Percentiles rank a stretch among this genome's conserved stretches.
phyloP scores from a whole-genome alignment of 2,797 vertebrate species.

The Falco berigora region DNA sequence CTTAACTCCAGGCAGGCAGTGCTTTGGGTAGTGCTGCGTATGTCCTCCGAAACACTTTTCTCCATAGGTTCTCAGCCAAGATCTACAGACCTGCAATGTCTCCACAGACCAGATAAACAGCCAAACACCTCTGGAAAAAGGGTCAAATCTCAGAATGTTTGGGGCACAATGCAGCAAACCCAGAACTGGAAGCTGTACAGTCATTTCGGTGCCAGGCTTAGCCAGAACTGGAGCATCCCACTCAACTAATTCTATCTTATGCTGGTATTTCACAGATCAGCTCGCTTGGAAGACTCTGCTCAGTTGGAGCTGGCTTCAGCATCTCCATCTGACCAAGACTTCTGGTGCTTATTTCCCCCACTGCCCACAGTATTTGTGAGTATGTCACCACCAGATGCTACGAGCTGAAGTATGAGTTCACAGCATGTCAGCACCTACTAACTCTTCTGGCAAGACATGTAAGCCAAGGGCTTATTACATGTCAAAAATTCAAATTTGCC shows the following conservation, averaged over 20 bases:
- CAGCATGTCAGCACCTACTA: background rate
- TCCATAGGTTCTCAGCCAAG: background rate
- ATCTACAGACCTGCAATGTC: background rate
- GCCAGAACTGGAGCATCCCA: background rate
- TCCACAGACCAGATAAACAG: background rate
- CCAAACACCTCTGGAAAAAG: background rate
- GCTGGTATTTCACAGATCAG: background rate
- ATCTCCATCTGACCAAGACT: background rate
- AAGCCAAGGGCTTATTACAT: fast-evolving
- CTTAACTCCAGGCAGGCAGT: background rate
- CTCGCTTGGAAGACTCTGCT: background rate
- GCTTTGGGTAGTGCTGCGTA: background rate
- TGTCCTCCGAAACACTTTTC: background rate
- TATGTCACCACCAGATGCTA: background rate
- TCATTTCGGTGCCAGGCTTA: background rate
- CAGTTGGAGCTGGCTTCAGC: background rate
- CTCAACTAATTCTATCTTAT: background rate
- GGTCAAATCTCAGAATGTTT: background rate
- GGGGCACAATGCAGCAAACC: background rate
- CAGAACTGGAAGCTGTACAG: background rate
- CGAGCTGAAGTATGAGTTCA: background rate
- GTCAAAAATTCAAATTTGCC: background rate
- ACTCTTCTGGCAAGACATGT: background rate
- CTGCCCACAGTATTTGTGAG: background rate
- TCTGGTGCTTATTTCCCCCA: background rate